These are phyloP conservation scores for Rattus norvegicus DNA, from an alignment of 2,113 vertebrate species.

Conservation along the genomic window DNA sequence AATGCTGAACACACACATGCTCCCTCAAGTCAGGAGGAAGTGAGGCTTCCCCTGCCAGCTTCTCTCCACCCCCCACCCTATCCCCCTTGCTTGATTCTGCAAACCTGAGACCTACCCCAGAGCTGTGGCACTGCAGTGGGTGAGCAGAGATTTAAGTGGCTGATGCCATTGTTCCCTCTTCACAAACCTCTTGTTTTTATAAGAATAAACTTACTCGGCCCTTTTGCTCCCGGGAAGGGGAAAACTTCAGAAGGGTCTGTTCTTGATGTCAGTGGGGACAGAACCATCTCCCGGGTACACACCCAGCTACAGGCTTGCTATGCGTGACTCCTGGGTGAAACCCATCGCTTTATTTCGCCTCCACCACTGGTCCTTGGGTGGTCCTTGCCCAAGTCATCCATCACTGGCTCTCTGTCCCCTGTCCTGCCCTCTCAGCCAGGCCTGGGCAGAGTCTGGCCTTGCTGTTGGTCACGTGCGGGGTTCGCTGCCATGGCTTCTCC, in stretches of 20 bases:
- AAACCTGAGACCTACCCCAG: not conserved
- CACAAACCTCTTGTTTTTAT: not conserved
- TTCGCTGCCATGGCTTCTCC: not conserved
- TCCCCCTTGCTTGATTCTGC: too few species aligned
- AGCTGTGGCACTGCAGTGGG: not conserved
- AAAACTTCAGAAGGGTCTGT: not conserved
- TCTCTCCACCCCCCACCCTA: too few species aligned
- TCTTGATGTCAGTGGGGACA: not conserved
- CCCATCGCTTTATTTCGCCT: too few species aligned
- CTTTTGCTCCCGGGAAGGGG: not conserved
- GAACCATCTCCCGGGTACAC: not conserved
- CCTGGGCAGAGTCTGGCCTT: not conserved
- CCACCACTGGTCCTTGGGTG: too few species aligned
- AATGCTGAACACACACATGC: accelerated
- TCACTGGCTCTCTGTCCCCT: not conserved
- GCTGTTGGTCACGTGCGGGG: not conserved
- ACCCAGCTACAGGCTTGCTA: not conserved
- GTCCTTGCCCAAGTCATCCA: not conserved
- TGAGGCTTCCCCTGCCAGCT: not conserved
- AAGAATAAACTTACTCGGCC: not conserved
- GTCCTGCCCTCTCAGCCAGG: too few species aligned
- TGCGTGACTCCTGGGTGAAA: not conserved
- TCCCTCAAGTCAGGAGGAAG: accelerated
- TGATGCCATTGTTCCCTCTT: not conserved
- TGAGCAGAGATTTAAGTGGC: not conserved